These are phyloP conservation scores for Phenacoccus solenopsis DNA, from an alignment of 1,140 invertebrate species.

Conservation along the genomic window DNA sequence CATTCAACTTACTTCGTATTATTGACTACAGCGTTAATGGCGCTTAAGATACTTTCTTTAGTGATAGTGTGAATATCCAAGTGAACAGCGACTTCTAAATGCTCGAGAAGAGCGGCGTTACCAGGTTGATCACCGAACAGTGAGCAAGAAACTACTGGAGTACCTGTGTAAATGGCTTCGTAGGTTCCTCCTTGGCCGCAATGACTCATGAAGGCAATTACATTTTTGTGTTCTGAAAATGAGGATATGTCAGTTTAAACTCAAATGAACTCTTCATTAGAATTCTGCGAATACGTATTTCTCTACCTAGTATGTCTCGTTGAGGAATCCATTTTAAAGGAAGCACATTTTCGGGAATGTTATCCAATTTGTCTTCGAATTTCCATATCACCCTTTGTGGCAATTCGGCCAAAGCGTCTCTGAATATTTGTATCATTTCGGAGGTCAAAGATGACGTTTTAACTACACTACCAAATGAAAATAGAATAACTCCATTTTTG, in stretches of 20 bases:
- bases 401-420: slow-evolving; percentile 43
- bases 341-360: slow-evolving; percentile 41
- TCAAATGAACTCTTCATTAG: slow-evolving; percentile 23
- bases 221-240: slow-evolving; percentile 39
- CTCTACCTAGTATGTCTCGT: slow-evolving; percentile 41
- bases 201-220: slow-evolving; percentile 45
- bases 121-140: slow-evolving; percentile 32
- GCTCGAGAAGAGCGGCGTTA: slow-evolving; percentile 29
- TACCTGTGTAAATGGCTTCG: slow-evolving; percentile 41
- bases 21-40: background rate
- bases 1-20: slow-evolving; percentile 1
- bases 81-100: slow-evolving; percentile 17
- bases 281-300: background rate
- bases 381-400: slow-evolving; percentile 49
- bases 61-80: background rate
- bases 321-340: slow-evolving; percentile 48
- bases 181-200: slow-evolving; percentile 45
- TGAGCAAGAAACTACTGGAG: slow-evolving; percentile 41
- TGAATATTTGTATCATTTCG: slow-evolving; percentile 41
- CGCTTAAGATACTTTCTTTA: slow-evolving; percentile 36
- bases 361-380: slow-evolving; percentile 39
- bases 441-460: slow-evolving; percentile 34
- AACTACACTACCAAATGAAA: slow-evolving; percentile 47
- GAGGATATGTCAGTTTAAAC: too few relatives aligned
- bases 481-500: slow-evolving; percentile 47